Base-by-base conservation (phyloP, 2,113 vertebrate species). In the Camelus dromedarius region DNA sequence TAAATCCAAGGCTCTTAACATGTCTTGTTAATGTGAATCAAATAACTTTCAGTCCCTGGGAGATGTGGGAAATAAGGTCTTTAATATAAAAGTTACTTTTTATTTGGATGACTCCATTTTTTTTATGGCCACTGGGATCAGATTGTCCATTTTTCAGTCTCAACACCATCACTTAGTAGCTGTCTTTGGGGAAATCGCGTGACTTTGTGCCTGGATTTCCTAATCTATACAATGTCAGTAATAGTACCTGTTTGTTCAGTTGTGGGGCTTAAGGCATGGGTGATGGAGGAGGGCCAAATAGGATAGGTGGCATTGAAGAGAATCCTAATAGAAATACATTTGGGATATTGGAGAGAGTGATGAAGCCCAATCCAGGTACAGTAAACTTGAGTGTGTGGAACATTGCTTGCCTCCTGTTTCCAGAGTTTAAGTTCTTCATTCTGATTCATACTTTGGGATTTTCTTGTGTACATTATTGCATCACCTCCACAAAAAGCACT, bases 21-120 rank as follows among this genome's bases (percentile, higher is more conserved):
- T 97, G 93, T 97, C 95, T 96, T 95, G 62, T 97, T 93, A 64
- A 91, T 95, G 24, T 73, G 72, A 94, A 58, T 89, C 48, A 83
- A 77, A 70, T 93, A 89, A 89, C n/a, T 77, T 67, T 62, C 1
- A 80, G 62, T 86, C 60, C 42, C 54, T 87, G 50, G 72, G 60
- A 92, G 75, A 75, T 84, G 9, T 46, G 85, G 46, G 58, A 83
- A 93, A 46, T 83, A 24, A 52, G 10, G 15, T 64, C 26, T 82
- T 35, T 79, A 16, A 14, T 77, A 14, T 35, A 69, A 89, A 69
- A 85, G 13, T 76, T 58, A 70, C 4, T 72, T 3, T 73, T 89
- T 26, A 32, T 58, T 75, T 48, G 46, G 52, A 46, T 95, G 81
- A 89, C 38, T 80, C 38, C 38, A 42, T 42, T 42, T 42, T 42